Percentiles rank a stretch among this genome's conserved stretches.
Evolutionary conservation across 2,797 vertebrate genomes (phyloP).

Genomic region (Malurus splendens): DNA sequence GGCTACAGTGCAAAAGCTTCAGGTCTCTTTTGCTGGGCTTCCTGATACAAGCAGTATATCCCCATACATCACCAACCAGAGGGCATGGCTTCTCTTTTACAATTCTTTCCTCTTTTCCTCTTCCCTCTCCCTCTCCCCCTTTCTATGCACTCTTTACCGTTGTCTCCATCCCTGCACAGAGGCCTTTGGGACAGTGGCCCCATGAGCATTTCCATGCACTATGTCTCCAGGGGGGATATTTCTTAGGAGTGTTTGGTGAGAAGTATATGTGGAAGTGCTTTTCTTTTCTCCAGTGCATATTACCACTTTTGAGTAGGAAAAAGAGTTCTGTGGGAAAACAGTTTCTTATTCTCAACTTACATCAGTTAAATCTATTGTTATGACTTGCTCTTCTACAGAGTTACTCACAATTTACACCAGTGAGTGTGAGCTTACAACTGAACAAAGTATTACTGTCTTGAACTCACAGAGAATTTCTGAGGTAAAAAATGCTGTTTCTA

Average conservation of each 20-base stretch:
- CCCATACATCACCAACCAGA: rapidly evolving
- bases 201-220: background rate
- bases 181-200: background rate
- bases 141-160: background rate
- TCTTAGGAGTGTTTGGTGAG: background rate
- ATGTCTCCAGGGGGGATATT: background rate
- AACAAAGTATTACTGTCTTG: background rate
- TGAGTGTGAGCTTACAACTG: background rate
- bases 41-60: background rate
- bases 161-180: background rate
- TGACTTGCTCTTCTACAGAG: background rate
- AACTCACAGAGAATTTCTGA: background rate
- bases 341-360: background rate
- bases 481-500: background rate
- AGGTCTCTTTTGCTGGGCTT: background rate
- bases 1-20: background rate
- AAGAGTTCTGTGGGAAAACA: background rate
- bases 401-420: background rate
- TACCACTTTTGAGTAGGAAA: background rate
- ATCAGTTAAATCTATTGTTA: background rate
- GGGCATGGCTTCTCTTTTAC: background rate
- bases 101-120: background rate
- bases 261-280: rapidly evolving
- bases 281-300: background rate
- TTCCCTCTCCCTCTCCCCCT: background rate